Evolutionary conservation across 2,888 invertebrate species (phyloP), one percentile per base, ranked within the genome.

Genomic region (Candidula unifasciata): DNA sequence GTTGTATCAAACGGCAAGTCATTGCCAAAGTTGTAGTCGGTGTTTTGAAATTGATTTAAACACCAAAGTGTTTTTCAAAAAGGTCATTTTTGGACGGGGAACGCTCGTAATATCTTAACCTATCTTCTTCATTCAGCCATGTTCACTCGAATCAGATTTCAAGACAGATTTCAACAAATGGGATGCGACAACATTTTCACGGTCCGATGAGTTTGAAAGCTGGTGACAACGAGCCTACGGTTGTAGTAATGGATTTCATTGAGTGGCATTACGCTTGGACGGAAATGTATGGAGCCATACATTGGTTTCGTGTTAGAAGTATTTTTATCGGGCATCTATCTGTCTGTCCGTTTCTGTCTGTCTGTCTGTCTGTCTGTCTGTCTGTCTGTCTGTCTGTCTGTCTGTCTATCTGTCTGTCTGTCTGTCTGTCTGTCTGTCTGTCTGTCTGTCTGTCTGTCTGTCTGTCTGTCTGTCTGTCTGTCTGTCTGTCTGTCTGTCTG

Each of bases 21-120:
- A 80, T 52, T 68, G 54, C 68, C 52, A 54, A 18, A 27, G 24
- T 21, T 27, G 21, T 79, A 30, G 68, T 30, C 52, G 30, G 16
- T 80, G 80, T 80, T 69, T 80, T 18, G 69, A 80, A 80, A 69
- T 52, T 80, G 52, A 44, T 80, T 80, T 44, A 80, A 16, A 77
- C 6, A 77, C 16, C 68, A 68, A 35, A 66, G 54, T 68, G 80
- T 52, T 52, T 52, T 37, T 52, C 5, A 60, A 77, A 52, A 79
- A n/a, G 44, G 80, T 68, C 52, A 68, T 80, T 80, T 68, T 68
- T 52, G 80, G 80, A 52, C 37, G 27, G 24, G n/a, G 30, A 69
- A 69, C 69, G 66, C 68, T n/a, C 54, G 68, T 80, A 27, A 3
- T 52, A 52, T 44, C 30, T 27, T 69, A n/a, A 18, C 80, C 21